Base-by-base conservation (phyloP, 1,140 invertebrate species). In the Papilio machaon region DNA sequence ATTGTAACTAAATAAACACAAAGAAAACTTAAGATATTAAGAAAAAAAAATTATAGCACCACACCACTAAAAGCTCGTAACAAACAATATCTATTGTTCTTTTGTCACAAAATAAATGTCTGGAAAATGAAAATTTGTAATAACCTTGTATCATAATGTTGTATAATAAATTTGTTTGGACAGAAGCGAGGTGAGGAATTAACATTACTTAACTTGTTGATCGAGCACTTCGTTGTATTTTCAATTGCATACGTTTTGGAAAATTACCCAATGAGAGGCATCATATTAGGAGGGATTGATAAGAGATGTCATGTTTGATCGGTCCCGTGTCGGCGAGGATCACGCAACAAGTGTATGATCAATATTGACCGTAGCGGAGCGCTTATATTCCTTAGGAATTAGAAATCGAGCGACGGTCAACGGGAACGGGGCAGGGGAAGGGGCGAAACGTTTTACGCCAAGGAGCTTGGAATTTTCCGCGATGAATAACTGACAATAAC, bases 401-500 rank as follows among this genome's bases (percentile, higher is more conserved):
- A 23, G 49, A 58, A 64, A 46, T 46, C 74, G 19, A 47, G 9
- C 23, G 73, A 13, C 54, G 76, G 58, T 35, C 76, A 43, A 43
- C 49, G 58, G 76, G 35, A 79, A 35, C 58, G 64, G 64, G 64
- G 23, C 23, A 64, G 76, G 52, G 77, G 73, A 52, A 75, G n/a
- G 10, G 17, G 30, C 67, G 73, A 52, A 79, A 80, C 54, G 82
- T 79, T 73, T 19, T 64, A 60, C 54, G 23, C 64, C 47, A 76
- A 17, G 76, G 23, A 78, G 46, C 38, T 35, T 77, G 82, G 77
- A 92, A 90, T 89, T 89, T 92, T 92, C 90, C 91, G 88, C 85
- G 85, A 88, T 87, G 86, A 91, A 91, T 90, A 84, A 86, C 85
- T 84, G 77, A 67, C 77, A 64, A 79, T 87, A 86, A 82, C 84